phyloP scores from a whole-genome alignment of 2,113 vertebrate species.

The Bucco capensis region DNA sequence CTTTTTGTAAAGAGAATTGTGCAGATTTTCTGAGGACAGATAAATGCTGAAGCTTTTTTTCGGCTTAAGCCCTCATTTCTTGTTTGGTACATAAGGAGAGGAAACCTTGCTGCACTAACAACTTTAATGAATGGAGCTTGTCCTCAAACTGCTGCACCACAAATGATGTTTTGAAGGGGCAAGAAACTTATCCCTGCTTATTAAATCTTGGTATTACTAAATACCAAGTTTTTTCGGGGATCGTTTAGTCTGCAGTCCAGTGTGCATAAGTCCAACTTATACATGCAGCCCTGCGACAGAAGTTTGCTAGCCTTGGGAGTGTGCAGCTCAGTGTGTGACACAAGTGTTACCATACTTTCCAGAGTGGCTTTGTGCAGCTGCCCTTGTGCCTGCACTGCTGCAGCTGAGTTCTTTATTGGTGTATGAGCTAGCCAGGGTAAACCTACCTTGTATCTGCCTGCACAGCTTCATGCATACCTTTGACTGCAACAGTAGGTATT shows the following conservation, averaged over 20 bases:
- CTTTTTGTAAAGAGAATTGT: background rate
- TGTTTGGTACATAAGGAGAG: background rate
- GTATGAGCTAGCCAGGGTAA: background rate
- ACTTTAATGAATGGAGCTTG: background rate
- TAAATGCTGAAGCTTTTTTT: background rate
- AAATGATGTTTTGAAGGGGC: background rate
- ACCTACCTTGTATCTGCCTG: background rate
- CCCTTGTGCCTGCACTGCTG: background rate
- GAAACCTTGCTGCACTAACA: background rate
- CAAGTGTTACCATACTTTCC: background rate
- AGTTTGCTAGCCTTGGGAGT: background rate
- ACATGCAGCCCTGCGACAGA: background rate
- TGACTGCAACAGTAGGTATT: background rate
- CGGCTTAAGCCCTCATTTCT: background rate
- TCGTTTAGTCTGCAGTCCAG: too few relatives aligned
- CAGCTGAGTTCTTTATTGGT: background rate
- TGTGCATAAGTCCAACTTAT: background rate
- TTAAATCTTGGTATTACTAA: background rate
- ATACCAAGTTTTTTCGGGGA: background rate
- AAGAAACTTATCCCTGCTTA: background rate
- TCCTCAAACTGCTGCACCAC: background rate
- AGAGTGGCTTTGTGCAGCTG: background rate
- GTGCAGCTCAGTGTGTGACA: fast-evolving
- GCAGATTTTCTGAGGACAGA: background rate
- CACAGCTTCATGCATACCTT: background rate